A percentile compares a stretch with the other conserved stretches of the same genome.
These are phyloP conservation scores for Lobophora halterata DNA, from an alignment of 2,888 invertebrate species.

Conservation along the genomic window DNA sequence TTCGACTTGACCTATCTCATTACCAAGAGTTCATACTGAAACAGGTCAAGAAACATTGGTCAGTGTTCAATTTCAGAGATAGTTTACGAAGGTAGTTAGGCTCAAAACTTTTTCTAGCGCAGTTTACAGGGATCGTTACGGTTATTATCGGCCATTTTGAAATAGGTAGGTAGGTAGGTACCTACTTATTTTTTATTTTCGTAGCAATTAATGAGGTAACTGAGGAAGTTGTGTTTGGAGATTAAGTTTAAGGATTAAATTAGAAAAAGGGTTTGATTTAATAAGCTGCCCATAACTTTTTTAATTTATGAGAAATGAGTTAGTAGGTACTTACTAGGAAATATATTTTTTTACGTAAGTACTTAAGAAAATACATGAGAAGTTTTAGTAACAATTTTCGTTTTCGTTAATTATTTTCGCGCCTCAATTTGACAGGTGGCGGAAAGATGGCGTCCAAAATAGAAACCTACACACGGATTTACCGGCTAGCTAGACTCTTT, in stretches of 20 bases:
- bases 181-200: no score
- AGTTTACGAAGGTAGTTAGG: conserved; percentile 20
- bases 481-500: conserved; percentile 37
- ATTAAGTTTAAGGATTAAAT: conserved; percentile 38
- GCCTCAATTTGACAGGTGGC: conserved; percentile 46
- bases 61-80: neutral
- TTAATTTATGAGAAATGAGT: no score
- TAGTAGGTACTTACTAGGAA: no score
- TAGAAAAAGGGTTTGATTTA: no score
- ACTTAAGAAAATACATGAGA: no score
- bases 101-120: conserved; percentile 40
- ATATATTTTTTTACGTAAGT: no score
- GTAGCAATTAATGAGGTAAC: conserved; percentile 56
- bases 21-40: neutral
- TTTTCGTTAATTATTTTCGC: conserved; percentile 42
- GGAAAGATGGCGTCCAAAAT: conserved; percentile 44
- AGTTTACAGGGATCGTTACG: conserved; percentile 51
- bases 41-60: conserved; percentile 3
- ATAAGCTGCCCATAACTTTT: no score
- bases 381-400: no score
- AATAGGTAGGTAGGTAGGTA: conserved; percentile 37
- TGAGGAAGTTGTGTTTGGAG: conserved; percentile 35
- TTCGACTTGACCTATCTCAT: conserved; percentile 3
- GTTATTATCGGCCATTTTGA: conserved; percentile 46
- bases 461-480: conserved; percentile 13